Evolutionary conservation across 2,113 vertebrate species (phyloP).

Genomic region (Mustela lutreola): DNA sequence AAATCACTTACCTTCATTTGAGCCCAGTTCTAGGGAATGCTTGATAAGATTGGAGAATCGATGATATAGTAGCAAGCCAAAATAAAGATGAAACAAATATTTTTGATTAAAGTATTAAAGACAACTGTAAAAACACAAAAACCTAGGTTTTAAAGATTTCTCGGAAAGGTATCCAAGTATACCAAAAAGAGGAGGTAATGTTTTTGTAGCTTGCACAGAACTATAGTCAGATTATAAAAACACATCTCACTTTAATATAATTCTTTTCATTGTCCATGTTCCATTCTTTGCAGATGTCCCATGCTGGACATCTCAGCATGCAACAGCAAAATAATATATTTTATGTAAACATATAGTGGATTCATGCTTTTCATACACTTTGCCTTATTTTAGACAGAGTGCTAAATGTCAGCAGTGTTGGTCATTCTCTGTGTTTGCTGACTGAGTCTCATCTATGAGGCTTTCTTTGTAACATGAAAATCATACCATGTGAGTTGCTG

Average conservation of each 20-base stretch:
- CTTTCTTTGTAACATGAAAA: not conserved
- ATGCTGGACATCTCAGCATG: not conserved
- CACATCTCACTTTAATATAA: not conserved
- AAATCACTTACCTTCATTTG: conserved; percentile 66
- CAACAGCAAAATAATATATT: not conserved
- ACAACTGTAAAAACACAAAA: not conserved
- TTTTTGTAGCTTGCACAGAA: not conserved
- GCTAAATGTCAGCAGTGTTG: not conserved
- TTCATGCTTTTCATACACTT: not conserved
- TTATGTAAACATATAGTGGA: not conserved
- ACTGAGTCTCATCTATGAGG: not conserved
- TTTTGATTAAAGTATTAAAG: conserved; percentile 41
- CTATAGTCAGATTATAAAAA: not conserved
- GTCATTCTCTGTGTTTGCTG: not conserved
- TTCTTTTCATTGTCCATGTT: not conserved
- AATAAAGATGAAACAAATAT: conserved; percentile 33
- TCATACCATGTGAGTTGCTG: not conserved
- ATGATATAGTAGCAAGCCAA: not conserved
- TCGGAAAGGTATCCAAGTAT: not conserved
- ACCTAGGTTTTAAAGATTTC: not conserved
- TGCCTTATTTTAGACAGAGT: not conserved
- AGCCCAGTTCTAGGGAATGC: not conserved
- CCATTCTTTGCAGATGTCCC: too few relatives aligned
- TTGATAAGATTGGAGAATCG: conserved; percentile 41
- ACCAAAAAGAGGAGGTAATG: not conserved